Conservation (phyloP, 2,113 vertebrate genomes). For the Melanocharis versteri region DNA sequence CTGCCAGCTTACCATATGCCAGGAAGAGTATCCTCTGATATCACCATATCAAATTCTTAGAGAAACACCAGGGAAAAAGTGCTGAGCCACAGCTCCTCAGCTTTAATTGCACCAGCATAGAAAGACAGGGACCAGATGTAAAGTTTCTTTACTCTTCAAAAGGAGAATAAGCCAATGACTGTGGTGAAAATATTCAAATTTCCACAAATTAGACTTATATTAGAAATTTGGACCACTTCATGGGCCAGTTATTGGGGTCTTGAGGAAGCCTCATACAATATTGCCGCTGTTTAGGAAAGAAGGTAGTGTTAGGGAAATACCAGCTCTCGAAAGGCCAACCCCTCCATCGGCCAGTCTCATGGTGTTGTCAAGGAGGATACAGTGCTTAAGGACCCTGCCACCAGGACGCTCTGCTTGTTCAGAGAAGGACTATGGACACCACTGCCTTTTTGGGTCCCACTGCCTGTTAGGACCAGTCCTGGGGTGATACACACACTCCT, state of each 20-base stretch:
- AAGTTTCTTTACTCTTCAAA: not conserved
- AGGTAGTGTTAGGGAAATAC: not conserved
- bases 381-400: not conserved
- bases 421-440: not conserved
- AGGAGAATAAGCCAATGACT: not conserved
- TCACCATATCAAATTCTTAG: not conserved
- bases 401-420: not conserved
- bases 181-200: not conserved
- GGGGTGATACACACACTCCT: not conserved
- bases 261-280: not conserved
- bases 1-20: not conserved
- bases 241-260: not conserved
- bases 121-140: not conserved
- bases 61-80: not conserved
- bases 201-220: not conserved
- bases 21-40: not conserved
- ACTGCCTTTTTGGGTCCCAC: not conserved
- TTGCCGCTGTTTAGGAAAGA: not conserved
- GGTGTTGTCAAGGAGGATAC: not conserved
- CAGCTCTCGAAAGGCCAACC: not conserved
- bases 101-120: not conserved
- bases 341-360: accelerated
- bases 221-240: not conserved
- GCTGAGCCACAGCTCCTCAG: not conserved
- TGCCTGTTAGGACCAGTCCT: not conserved